phyloP scores from a whole-genome alignment of 2,797 vertebrate genomes.

The Heliangelus exortis region DNA sequence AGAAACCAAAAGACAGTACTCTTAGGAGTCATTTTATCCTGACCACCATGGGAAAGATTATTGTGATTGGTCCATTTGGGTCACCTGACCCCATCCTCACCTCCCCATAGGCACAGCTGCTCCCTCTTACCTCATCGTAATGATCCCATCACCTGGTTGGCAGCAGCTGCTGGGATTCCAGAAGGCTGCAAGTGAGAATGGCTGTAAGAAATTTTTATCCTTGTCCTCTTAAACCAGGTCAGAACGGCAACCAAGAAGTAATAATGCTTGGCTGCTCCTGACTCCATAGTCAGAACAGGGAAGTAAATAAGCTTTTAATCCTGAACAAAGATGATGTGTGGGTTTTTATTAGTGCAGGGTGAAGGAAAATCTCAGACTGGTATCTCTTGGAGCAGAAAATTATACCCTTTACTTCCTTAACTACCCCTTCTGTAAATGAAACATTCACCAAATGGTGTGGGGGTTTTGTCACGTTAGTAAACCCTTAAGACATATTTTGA shows the following conservation, averaged over 20 bases:
- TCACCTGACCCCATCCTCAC: too few relatives aligned
- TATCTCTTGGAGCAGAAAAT: neutral
- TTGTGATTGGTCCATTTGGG: too few relatives aligned
- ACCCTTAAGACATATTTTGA: neutral
- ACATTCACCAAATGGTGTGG: rapidly evolving
- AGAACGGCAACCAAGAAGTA: neutral
- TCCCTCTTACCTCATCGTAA: too few relatives aligned
- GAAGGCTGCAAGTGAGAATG: too few relatives aligned
- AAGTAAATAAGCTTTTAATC: neutral
- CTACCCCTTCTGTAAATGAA: neutral
- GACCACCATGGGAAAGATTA: too few relatives aligned
- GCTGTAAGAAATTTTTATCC: too few relatives aligned
- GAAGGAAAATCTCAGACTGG: neutral
- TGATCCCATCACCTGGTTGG: too few relatives aligned
- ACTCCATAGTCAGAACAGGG: neutral
- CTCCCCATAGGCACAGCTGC: too few relatives aligned
- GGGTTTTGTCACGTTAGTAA: neutral
- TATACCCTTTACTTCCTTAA: neutral
- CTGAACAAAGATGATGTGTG: neutral
- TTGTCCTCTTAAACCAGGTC: too few relatives aligned
- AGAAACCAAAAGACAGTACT: too few relatives aligned
- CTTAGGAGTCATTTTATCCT: too few relatives aligned
- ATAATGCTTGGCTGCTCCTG: neutral
- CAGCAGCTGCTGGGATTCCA: too few relatives aligned
- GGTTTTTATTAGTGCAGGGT: neutral